Conservation (phyloP, 2,113 vertebrate genomes). For the Neodon shergylaensis region DNA sequence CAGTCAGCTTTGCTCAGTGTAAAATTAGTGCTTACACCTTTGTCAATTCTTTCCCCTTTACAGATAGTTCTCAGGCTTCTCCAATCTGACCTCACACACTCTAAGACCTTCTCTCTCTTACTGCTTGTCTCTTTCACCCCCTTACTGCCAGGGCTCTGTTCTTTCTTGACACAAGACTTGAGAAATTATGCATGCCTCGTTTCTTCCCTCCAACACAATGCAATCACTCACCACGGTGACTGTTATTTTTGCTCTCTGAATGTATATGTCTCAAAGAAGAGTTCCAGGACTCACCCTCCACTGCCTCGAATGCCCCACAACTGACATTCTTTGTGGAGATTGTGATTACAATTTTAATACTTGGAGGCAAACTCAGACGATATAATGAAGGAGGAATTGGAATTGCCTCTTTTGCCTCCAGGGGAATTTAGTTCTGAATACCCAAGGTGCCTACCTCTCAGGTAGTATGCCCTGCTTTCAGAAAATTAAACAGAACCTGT, state of each 20-base stretch:
- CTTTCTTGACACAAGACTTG: background rate
- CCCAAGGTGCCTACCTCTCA: background rate
- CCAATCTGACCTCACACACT: rapidly evolving
- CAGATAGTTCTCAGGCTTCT: rapidly evolving
- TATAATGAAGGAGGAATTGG: background rate
- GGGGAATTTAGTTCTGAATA: background rate
- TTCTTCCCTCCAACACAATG: background rate
- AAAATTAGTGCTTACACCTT: background rate
- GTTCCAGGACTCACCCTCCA: background rate
- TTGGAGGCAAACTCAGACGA: background rate
- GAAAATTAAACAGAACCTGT: background rate
- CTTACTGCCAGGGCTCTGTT: background rate
- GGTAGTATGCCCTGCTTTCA: background rate
- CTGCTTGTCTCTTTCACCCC: rapidly evolving
- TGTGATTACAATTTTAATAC: background rate
- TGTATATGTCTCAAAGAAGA: background rate
- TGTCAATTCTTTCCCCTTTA: rapidly evolving
- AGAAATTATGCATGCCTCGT: background rate
- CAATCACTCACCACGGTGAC: background rate
- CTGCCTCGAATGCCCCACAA: background rate
- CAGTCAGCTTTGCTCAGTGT: background rate
- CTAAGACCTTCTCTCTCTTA: background rate
- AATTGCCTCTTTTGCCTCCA: background rate
- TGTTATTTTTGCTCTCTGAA: background rate
- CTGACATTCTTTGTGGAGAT: background rate